Conservation (phyloP, 2,888 invertebrate species). For the Ditula angustiorana region DNA sequence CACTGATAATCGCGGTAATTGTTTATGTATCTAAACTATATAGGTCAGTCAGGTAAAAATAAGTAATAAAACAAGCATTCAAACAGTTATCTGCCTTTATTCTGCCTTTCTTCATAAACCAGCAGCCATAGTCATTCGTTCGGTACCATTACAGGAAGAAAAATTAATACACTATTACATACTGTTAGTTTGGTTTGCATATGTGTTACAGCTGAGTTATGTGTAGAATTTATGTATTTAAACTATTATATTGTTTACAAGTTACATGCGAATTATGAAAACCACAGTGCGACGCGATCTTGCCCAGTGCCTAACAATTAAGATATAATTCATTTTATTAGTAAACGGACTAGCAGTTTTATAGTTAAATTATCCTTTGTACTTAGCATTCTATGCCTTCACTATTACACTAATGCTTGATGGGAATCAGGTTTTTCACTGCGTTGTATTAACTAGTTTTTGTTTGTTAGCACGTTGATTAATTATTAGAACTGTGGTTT, state of each 20-base stretch:
- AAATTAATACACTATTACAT: slow-evolving; percentile 83
- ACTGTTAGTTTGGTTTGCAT: slow-evolving; percentile 85
- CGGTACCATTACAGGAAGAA: slow-evolving; percentile 85
- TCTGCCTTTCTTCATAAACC: slow-evolving; percentile 80
- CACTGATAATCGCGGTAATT: too few species aligned
- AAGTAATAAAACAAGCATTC: slow-evolving; percentile 74
- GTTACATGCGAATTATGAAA: slow-evolving; percentile 82
- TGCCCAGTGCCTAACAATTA: slow-evolving; percentile 67
- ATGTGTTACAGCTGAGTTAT: slow-evolving; percentile 83
- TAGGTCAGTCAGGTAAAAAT: neutral
- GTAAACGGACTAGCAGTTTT: slow-evolving; percentile 81
- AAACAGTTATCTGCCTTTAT: slow-evolving; percentile 86
- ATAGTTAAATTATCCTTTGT: slow-evolving; percentile 81
- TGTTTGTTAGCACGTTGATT: slow-evolving; percentile 33
- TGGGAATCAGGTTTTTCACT: slow-evolving; percentile 75
- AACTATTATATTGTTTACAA: slow-evolving; percentile 80
- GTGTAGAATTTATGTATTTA: slow-evolving; percentile 78
- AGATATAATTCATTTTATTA: slow-evolving; percentile 60
- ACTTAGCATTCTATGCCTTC: slow-evolving; percentile 80
- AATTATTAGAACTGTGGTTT: slow-evolving; percentile 39
- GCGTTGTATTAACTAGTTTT: slow-evolving; percentile 36
- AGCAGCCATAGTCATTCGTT: slow-evolving; percentile 84
- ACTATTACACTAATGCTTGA: slow-evolving; percentile 82
- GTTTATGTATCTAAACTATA: too few species aligned
- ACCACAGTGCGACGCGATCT: slow-evolving; percentile 82